phyloP scores from a whole-genome alignment of 2,888 invertebrate species.

The Apamea epomidion region DNA sequence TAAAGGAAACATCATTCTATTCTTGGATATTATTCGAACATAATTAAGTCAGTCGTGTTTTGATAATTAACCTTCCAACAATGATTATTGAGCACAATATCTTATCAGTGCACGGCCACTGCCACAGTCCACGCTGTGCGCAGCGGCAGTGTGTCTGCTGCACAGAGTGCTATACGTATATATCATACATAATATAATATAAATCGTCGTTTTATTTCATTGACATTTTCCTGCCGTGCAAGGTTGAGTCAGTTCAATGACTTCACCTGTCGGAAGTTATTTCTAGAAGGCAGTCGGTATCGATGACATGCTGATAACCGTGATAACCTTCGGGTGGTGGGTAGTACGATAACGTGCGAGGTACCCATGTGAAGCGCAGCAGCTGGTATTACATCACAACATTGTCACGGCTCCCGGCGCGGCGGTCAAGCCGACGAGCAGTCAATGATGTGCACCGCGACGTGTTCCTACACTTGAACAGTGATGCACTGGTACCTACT shows the following conservation, averaged over 20 bases:
- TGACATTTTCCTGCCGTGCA: neutral
- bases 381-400: neutral
- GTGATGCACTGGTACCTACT: neutral
- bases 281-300: slow-evolving; percentile 19
- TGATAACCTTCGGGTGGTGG: neutral
- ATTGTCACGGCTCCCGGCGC: neutral
- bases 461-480: neutral
- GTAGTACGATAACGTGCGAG: no score
- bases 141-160: neutral
- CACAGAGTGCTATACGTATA: neutral
- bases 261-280: slow-evolving; percentile 5
- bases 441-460: slow-evolving; percentile 4
- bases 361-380: neutral
- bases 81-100: neutral
- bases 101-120: neutral
- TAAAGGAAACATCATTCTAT: neutral
- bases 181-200: neutral
- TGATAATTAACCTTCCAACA: neutral
- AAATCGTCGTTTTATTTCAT: neutral
- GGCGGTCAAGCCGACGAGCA: slow-evolving; percentile 8
- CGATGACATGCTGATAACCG: slow-evolving; percentile 9
- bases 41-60: neutral
- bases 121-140: neutral
- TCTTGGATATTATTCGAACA: neutral
- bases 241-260: neutral